Conservation (phyloP, 2,888 invertebrate genomes). For the Sphecodes monilicornis region DNA sequence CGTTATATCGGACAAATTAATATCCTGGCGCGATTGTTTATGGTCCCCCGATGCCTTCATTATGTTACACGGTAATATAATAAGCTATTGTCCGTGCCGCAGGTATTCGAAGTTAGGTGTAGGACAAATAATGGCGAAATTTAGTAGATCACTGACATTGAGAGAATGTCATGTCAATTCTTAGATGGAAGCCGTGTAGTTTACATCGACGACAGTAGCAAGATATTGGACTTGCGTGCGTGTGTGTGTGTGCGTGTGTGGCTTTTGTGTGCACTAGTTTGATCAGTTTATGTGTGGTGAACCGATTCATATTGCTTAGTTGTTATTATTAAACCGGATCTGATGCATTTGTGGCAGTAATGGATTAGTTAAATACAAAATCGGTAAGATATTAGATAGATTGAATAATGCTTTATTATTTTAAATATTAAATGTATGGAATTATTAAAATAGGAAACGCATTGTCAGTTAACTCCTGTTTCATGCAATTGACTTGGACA, state of each 20-base stretch:
- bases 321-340: too few species aligned
- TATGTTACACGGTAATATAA: conserved; percentile 11
- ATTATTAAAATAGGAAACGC: too few species aligned
- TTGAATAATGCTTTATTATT: too few species aligned
- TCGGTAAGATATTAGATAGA: too few species aligned
- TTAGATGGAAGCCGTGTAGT: background rate
- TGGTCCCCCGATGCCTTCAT: background rate
- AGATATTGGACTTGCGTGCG: background rate
- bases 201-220: background rate
- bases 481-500: too few species aligned
- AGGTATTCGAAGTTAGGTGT: background rate
- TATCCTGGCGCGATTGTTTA: conserved; percentile 7
- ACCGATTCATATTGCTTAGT: too few species aligned
- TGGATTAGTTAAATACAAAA: too few species aligned
- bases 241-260: too few species aligned
- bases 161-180: background rate
- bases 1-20: conserved; percentile 8
- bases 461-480: too few species aligned
- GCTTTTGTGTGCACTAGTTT: background rate
- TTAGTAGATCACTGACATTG: background rate
- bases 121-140: background rate
- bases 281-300: background rate
- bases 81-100: background rate
- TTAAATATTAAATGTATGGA: too few species aligned
- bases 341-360: too few species aligned